These are phyloP conservation scores for Phoronis australis DNA, from an alignment of 2,888 invertebrate genomes.

Conservation along the genomic window DNA sequence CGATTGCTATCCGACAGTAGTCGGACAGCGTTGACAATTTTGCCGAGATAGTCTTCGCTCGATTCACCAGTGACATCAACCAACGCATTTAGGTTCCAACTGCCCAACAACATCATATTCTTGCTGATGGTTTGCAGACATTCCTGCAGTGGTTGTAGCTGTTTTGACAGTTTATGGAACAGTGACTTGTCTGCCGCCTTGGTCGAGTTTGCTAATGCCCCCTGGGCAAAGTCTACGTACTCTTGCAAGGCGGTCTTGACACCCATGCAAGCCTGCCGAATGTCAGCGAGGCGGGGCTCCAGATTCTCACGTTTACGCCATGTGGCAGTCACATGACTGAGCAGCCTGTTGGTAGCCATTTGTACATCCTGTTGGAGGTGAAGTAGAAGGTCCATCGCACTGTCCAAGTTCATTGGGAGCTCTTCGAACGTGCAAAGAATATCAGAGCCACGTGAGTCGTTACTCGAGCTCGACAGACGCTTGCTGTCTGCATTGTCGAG, in stretches of 20 bases:
- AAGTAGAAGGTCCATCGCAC: conserved; percentile 71
- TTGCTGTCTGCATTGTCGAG: conserved; percentile 21
- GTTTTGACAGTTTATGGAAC: conserved; percentile 34
- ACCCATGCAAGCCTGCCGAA: conserved; percentile 73
- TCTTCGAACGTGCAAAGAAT: conserved; percentile 38
- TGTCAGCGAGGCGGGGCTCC: conserved; percentile 73
- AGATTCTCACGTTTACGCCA: conserved; percentile 79
- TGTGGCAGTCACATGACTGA: conserved; percentile 65
- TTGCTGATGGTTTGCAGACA: conserved; percentile 27
- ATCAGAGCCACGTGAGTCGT: conserved; percentile 29
- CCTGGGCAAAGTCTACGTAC: conserved; percentile 82
- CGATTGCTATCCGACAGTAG: conserved; percentile 84
- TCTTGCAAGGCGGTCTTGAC: conserved; percentile 78
- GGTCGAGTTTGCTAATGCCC: conserved; percentile 79
- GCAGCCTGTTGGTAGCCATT: conserved; percentile 70
- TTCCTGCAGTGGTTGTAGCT: conserved; percentile 35
- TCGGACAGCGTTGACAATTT: conserved; percentile 78
- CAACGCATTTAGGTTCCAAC: conserved; percentile 34
- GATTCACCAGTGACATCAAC: conserved; percentile 50
- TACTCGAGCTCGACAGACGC: conserved; percentile 34
- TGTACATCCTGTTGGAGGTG: conserved; percentile 75
- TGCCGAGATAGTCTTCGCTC: conserved; percentile 76
- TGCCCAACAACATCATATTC: conserved; percentile 31
- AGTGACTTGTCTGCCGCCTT: conserved; percentile 44
- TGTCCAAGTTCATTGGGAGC: conserved; percentile 68